phyloP scores from a whole-genome alignment of 1,140 invertebrate genomes.

The Aphaenogaster ashmeadi region DNA sequence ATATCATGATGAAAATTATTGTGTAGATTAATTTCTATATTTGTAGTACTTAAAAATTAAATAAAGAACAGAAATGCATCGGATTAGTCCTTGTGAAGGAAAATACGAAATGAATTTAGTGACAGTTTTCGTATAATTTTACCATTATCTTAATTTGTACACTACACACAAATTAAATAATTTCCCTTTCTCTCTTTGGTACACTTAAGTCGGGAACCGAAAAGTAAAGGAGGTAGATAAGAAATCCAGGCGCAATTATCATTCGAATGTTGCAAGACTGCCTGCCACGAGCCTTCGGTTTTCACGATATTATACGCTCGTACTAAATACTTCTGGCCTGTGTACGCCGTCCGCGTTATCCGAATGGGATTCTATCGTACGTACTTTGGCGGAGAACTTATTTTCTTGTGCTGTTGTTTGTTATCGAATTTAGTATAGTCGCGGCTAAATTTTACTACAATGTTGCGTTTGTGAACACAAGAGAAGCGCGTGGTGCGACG shows the following conservation, averaged over 20 bases:
- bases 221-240: slow-evolving; percentile 64
- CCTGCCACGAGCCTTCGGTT: slow-evolving; percentile 47
- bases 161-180: slow-evolving; percentile 44
- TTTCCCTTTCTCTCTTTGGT: slow-evolving; percentile 57
- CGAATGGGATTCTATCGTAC: slow-evolving; percentile 54
- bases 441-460: slow-evolving; percentile 57
- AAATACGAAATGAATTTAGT: not conserved
- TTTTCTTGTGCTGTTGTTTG: slow-evolving; percentile 57
- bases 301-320: slow-evolving; percentile 59
- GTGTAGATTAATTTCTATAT: not conserved
- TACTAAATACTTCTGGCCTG: slow-evolving; percentile 51
- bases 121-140: slow-evolving; percentile 30
- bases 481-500: slow-evolving; percentile 11
- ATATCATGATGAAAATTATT: not conserved
- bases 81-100: not conserved
- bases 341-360: slow-evolving; percentile 57
- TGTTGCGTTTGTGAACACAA: slow-evolving; percentile 25
- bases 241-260: slow-evolving; percentile 60
- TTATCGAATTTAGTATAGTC: slow-evolving; percentile 52
- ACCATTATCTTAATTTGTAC: slow-evolving; percentile 39
- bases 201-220: slow-evolving; percentile 55
- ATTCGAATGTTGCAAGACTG: slow-evolving; percentile 52
- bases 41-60: not conserved
- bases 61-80: not conserved
- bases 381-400: slow-evolving; percentile 60